These are phyloP conservation scores for Marcusenius ussheri DNA, from an alignment of 2,113 vertebrate species.

Conservation along the genomic window DNA sequence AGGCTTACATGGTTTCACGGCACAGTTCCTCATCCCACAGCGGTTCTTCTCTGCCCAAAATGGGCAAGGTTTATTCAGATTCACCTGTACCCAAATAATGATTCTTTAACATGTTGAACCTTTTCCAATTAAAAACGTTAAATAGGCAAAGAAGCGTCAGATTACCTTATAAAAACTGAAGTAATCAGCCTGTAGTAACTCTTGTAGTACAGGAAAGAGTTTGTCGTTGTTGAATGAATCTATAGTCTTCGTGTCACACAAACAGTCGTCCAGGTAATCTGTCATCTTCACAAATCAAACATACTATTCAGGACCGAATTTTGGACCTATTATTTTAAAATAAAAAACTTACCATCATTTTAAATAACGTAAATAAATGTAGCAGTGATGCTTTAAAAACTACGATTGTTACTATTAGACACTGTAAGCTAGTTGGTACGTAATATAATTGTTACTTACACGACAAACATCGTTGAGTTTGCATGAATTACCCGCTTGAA, in stretches of 20 bases:
- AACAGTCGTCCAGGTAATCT: conserved; percentile 82
- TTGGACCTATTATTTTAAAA: neutral
- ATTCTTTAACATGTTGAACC: neutral
- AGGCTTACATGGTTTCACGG: conserved; percentile 73
- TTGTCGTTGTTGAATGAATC: conserved; percentile 81
- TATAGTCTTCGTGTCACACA: conserved; percentile 87
- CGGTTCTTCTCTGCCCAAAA: conserved; percentile 77
- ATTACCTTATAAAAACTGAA: conserved; percentile 90
- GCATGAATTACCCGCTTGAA: neutral
- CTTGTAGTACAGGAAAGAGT: conserved; percentile 76
- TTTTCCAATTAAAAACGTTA: neutral
- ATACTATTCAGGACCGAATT: neutral
- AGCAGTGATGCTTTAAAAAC: neutral
- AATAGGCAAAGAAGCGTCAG: neutral
- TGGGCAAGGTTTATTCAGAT: conserved; percentile 82
- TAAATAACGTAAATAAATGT: neutral
- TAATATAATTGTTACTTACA: neutral
- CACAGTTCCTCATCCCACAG: conserved; percentile 78
- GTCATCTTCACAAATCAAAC: conserved; percentile 62
- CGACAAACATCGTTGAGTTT: neutral
- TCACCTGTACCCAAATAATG: conserved; percentile 62
- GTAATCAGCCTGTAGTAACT: conserved; percentile 78
- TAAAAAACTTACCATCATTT: neutral
- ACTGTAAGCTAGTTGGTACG: neutral
- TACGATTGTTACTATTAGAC: neutral